phyloP scores from a whole-genome alignment of 2,113 vertebrate species.

The Rhinichthys klamathensis region DNA sequence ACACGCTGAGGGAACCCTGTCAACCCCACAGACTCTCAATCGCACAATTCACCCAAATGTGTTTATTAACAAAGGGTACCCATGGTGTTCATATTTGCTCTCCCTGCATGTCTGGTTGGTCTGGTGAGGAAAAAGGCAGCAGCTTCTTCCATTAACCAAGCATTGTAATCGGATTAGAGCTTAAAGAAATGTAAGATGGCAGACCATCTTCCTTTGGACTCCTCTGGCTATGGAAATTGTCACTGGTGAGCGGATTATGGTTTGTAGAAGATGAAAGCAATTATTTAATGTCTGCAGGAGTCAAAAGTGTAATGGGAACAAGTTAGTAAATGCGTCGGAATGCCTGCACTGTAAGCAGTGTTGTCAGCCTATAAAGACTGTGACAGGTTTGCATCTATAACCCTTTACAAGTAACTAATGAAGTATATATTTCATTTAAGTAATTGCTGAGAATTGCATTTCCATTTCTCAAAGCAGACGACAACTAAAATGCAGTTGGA shows the following conservation, averaged over 20 bases:
- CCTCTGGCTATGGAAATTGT: constrained; percentile 57
- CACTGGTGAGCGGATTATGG: constrained; percentile 65
- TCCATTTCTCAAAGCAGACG: background rate
- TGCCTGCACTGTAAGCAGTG: constrained; percentile 1
- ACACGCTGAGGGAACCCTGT: constrained; percentile 33
- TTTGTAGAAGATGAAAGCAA: constrained; percentile 61
- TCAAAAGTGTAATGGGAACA: constrained; percentile 51
- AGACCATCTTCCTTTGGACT: constrained; percentile 55
- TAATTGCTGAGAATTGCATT: background rate
- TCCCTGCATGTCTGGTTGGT: constrained; percentile 48
- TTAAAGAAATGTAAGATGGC: constrained; percentile 57
- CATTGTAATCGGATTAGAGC: constrained; percentile 67
- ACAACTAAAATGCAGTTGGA: background rate
- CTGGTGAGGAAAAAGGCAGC: constrained; percentile 55
- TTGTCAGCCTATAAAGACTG: constrained; percentile 8
- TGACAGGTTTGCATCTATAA: constrained; percentile 1
- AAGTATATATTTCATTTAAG: background rate
- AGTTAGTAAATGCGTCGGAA: constrained; percentile 33
- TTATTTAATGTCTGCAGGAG: constrained; percentile 59
- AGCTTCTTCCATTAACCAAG: constrained; percentile 53
- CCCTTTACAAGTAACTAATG: constrained; percentile 10
- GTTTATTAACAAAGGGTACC: constrained; percentile 61
- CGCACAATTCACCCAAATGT: constrained; percentile 56
- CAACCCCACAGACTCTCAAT: constrained; percentile 19
- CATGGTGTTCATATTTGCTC: constrained; percentile 48